These are phyloP conservation scores for Metacarcinus magister DNA, from an alignment of 2,888 invertebrate genomes.

Conservation along the genomic window DNA sequence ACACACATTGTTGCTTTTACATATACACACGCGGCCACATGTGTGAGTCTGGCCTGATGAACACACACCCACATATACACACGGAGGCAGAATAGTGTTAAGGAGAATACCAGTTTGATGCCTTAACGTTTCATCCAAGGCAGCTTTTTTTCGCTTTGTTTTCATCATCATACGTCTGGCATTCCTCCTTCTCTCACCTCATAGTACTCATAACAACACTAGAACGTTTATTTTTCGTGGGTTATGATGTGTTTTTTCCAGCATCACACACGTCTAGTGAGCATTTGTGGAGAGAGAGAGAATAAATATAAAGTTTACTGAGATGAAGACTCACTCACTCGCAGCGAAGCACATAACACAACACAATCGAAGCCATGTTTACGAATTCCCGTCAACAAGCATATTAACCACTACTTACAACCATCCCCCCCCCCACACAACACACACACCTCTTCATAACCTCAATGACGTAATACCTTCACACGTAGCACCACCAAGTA, in stretches of 20 bases:
- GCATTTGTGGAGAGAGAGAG: background rate
- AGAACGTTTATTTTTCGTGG: background rate
- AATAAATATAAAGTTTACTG: too few relatives aligned
- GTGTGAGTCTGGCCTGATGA: background rate
- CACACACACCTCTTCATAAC: too few relatives aligned
- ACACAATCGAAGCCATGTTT: background rate
- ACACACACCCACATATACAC: too few relatives aligned
- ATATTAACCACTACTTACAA: background rate
- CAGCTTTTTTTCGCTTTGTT: background rate
- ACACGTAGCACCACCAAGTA: background rate
- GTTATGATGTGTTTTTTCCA: background rate
- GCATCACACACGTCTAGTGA: background rate
- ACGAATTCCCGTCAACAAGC: background rate
- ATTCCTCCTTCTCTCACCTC: background rate
- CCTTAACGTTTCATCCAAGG: too few relatives aligned
- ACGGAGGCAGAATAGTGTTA: too few relatives aligned
- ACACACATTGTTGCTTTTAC: background rate
- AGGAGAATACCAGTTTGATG: too few relatives aligned
- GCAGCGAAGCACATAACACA: background rate
- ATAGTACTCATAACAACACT: background rate
- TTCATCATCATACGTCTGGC: background rate
- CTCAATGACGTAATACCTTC: too few relatives aligned
- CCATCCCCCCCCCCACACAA: background rate
- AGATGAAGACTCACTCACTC: background rate
- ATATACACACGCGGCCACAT: background rate